Evolutionary conservation across 64 coral and sea anemone genomes (phyloP), one percentile per base, ranked within the genome.

Genomic region (Pachyseris speciosa): DNA sequence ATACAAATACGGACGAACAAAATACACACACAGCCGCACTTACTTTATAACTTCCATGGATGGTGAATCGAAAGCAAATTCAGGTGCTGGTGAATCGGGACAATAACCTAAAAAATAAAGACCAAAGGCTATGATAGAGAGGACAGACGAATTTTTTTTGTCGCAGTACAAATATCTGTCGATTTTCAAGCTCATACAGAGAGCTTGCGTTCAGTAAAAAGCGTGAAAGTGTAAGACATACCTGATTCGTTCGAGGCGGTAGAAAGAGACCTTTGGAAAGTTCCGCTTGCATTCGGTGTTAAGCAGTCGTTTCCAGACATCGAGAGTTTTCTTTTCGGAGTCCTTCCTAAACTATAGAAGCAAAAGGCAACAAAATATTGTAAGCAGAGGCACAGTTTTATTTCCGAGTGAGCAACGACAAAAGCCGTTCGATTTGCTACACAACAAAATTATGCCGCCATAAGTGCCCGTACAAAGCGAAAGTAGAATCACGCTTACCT

Each of bases 161-260:
- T n/a, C n/a, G n/a, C n/a, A n/a, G n/a, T n/a, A n/a, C 47, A 74
- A 72, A 57, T 63, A 19, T 26, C 31, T 66, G 3, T 43, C 41
- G 67, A 86, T 43, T 12, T n/a, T n/a, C n/a, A n/a, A n/a, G n/a
- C 4, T 67, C 39, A 41, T 43, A 37, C 75, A 55, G 45, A 43
- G 37, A 45, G 34, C 47, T 36, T 45, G 60, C 26, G 47, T 38
- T 64, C n/a, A 27, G 5, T 11, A 17, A 11, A 31, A 32, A 67
- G 27, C 31, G 15, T 69, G 9, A 13, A 36, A n/a, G n/a, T 2
- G 12, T 22, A 13, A 84, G 30, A 28, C 10, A 74, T 93, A 96
- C 95, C 95, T 28, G 95, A 96, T 79, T 96, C 95, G 70, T 96
- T 96, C 51, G 95, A 96, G 55, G 80, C 47, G 30, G 95, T 96